Percentiles rank a stretch among this genome's conserved stretches.
Evolutionary conservation across 1,140 invertebrate species (phyloP).

Genomic region (Lepidurus packardi): DNA sequence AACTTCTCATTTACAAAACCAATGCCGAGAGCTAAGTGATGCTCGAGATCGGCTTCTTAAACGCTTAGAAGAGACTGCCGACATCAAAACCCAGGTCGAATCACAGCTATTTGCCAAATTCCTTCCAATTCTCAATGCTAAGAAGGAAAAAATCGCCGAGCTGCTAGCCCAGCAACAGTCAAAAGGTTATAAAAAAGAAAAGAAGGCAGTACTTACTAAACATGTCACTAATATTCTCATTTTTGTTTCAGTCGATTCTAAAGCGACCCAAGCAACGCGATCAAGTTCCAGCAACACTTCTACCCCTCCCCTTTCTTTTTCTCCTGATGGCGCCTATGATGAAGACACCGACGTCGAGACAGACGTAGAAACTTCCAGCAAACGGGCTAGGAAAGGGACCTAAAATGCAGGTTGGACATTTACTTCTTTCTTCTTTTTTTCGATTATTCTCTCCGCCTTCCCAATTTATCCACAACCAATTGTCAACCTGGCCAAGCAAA

Average conservation of each 20-base stretch:
- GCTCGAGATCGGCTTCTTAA: slow-evolving; percentile 13
- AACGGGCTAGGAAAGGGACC: background rate
- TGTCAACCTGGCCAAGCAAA: no score
- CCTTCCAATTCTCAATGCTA: background rate
- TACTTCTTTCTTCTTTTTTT: no score
- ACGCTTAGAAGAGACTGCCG: background rate
- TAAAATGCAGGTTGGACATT: no score
- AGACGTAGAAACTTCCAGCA: background rate
- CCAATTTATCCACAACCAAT: no score
- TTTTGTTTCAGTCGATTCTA: no score
- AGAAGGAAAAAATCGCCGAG: background rate
- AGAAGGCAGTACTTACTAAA: no score
- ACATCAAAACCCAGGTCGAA: background rate
- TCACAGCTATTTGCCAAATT: background rate
- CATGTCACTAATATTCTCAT: no score
- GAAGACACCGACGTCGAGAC: background rate
- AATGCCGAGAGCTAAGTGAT: background rate
- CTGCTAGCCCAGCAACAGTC: background rate
- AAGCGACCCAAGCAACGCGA: no score
- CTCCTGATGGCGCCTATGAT: background rate
- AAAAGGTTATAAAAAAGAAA: background rate
- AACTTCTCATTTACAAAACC: background rate
- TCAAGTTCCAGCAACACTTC: background rate
- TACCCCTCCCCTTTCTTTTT: background rate
- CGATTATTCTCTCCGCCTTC: no score